Percentiles rank a stretch among this genome's conserved stretches.
phyloP scores from a whole-genome alignment of 2,797 vertebrate species.

The Thalassophryne amazonica region DNA sequence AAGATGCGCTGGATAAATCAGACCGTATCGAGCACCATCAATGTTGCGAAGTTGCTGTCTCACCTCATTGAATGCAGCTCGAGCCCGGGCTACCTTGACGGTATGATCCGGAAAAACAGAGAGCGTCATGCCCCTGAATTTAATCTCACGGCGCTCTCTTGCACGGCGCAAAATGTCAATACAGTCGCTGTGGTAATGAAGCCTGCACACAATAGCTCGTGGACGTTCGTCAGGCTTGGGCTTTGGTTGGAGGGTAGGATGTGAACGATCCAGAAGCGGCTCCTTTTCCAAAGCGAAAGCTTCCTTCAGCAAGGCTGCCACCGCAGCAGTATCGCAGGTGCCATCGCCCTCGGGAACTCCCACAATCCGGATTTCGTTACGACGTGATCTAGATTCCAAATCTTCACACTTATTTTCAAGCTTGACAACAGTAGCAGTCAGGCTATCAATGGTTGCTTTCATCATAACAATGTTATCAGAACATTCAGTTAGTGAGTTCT shows the following conservation, averaged over 20 bases:
- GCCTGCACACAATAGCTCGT: conserved; percentile 13
- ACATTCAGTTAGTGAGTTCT: conserved; percentile 4
- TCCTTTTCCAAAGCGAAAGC: conserved; percentile 15
- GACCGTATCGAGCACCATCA: not conserved
- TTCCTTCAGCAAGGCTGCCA: conserved; percentile 18
- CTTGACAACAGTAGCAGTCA: not conserved
- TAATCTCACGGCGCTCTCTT: conserved; percentile 3
- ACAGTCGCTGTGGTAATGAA: conserved; percentile 23
- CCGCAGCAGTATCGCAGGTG: not conserved
- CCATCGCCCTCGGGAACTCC: conserved; percentile 18
- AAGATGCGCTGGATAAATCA: not conserved
- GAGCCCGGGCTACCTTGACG: conserved; percentile 8
- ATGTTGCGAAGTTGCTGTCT: not conserved
- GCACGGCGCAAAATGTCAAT: conserved; percentile 4
- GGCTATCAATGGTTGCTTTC: not conserved
- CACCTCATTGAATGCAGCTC: conserved; percentile 13
- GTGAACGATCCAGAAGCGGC: conserved; percentile 14
- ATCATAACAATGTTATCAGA: conserved; percentile 11
- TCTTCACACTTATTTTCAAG: conserved; percentile 40
- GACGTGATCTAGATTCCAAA: conserved; percentile 20
- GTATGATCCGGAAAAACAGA: conserved; percentile 20
- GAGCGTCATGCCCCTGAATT: not conserved
- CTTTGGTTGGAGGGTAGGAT: conserved; percentile 21
- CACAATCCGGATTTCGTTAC: conserved; percentile 32
- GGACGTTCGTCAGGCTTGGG: conserved; percentile 16